A percentile compares a stretch with the other conserved stretches of the same genome.
phyloP scores from a whole-genome alignment of 2,113 vertebrate species.

The Strigops habroptila region DNA sequence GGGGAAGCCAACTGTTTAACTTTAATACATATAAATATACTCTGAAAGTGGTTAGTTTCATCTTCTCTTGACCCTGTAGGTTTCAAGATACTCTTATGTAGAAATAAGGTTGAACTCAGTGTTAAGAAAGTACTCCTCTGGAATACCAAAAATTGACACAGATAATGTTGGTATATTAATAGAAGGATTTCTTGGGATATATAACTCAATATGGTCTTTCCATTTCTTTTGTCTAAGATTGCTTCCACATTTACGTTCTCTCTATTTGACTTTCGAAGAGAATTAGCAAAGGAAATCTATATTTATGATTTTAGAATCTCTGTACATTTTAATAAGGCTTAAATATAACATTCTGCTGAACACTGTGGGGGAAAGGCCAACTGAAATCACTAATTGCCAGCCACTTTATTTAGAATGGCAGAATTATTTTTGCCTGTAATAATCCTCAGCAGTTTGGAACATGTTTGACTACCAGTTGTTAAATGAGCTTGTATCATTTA shows the following conservation, averaged over 20 bases:
- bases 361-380: constrained; percentile 50
- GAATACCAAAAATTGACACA: background rate
- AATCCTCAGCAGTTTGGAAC: constrained; percentile 61
- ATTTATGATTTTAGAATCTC: constrained; percentile 36
- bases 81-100: background rate
- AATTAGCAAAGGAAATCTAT: constrained; percentile 40
- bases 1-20: background rate
- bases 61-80: background rate
- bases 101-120: background rate
- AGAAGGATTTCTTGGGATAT: background rate
- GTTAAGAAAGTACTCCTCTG: background rate
- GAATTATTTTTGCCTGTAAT: constrained; percentile 71
- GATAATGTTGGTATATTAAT: background rate
- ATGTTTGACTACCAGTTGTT: constrained; percentile 68
- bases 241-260: background rate
- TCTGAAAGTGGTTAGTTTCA: background rate
- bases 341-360: constrained; percentile 62
- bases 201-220: background rate
- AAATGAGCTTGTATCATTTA: constrained; percentile 52
- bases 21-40: background rate
- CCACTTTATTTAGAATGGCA: constrained; percentile 63
- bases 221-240: background rate
- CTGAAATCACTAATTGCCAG: constrained; percentile 63
- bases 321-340: constrained; percentile 37
- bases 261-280: constrained; percentile 14